phyloP scores from a whole-genome alignment of 2,797 vertebrate genomes.

The Enteromius fasciolatus region DNA sequence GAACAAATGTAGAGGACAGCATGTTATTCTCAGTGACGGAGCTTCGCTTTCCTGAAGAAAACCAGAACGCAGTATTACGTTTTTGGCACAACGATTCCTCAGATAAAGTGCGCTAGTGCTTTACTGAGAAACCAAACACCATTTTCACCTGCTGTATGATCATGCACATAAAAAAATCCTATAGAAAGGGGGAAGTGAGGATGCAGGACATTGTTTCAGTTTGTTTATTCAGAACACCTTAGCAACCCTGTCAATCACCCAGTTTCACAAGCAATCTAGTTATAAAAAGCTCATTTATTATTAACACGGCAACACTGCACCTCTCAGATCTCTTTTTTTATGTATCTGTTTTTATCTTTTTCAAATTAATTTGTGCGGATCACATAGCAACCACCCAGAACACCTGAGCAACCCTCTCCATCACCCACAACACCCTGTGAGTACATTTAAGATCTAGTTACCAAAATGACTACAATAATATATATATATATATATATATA shows the following conservation, averaged over 20 bases:
- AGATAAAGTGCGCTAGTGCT: neutral
- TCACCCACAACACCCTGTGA: neutral
- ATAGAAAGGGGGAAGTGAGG: neutral
- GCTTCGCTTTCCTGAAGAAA: constrained; percentile 59
- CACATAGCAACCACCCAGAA: neutral
- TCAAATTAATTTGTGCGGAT: neutral
- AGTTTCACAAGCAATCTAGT: neutral
- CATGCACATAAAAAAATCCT: no score
- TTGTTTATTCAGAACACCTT: neutral
- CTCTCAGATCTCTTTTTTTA: neutral
- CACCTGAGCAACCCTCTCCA: neutral
- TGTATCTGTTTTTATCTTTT: neutral
- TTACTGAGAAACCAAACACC: neutral
- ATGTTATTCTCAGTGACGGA: constrained; percentile 35
- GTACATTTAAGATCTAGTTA: no score
- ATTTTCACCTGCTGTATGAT: neutral
- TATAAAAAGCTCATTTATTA: neutral
- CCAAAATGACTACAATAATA: neutral
- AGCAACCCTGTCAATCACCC: neutral
- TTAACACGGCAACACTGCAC: neutral
- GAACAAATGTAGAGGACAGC: constrained; percentile 19
- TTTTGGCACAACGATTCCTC: neutral
- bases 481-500: no score
- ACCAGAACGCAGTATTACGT: neutral
- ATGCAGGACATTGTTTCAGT: neutral